Evolutionary conservation across 1,140 invertebrate species (phyloP), one percentile per base, ranked within the genome.

Genomic region (Theocolax elegans): DNA sequence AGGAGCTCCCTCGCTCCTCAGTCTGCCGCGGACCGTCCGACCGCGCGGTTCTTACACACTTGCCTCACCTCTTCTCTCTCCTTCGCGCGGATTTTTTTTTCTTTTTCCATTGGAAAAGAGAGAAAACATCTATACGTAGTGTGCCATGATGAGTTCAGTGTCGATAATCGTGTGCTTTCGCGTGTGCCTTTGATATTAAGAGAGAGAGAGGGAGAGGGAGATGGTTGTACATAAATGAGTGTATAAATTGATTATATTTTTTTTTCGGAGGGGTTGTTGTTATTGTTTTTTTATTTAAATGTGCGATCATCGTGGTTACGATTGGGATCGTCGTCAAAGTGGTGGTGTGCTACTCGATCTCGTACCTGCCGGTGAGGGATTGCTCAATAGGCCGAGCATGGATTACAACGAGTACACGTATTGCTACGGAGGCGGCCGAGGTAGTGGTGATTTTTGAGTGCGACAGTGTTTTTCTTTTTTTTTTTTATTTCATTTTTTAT

Each of bases 371-470:
- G 79, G 85, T 74, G 82, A 79, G 81, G 83, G 84, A 74, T 83
- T 85, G 73, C 79, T 85, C 74, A 83, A 81, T 72, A 80, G 83
- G 76, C 83, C 83, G 56, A 78, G 78, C 78, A 85, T 85, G 81
- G 84, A 85, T 84, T 85, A 85, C 77, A 85, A 86, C 82, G 84
- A 86, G 75, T 85, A 86, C 76, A 83, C 83, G 40, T 86, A 86
- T 75, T 86, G 84, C 80, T 81, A 85, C 77, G 80, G 80, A 72
- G 79, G 80, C 72, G 81, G 79, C 77, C 81, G 83, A 85, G 84
- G 84, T 85, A 79, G 81, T 71, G 58, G n/a, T n/a, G n/a, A n/a
- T n/a, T n/a, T 29, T 27, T n/a, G 40, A 48, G 17, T 21, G 48
- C 19, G 23, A 51, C 17, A 21, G n/a, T n/a, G n/a, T n/a, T n/a